These are phyloP conservation scores for Macrophya annulata DNA, from an alignment of 2,888 invertebrate species.

Conservation along the genomic window DNA sequence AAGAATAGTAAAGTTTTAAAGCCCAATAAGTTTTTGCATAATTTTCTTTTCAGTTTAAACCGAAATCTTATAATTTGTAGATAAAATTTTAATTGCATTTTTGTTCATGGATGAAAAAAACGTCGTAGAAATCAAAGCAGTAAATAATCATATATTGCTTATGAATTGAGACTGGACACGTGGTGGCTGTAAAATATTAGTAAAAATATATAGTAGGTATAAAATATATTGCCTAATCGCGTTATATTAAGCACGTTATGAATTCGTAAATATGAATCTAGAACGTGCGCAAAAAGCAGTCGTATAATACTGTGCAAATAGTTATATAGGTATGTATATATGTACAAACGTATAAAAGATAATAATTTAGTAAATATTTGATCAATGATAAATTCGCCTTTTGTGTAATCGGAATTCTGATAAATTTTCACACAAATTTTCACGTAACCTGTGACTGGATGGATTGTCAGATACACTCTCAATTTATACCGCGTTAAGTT, in stretches of 20 bases:
- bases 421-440: neutral
- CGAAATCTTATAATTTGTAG: neutral
- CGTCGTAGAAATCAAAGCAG: neutral
- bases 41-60: neutral
- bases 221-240: conserved; percentile 6
- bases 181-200: conserved; percentile 24
- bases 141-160: neutral
- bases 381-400: conserved; percentile 16
- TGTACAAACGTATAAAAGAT: conserved; percentile 28
- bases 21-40: neutral
- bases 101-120: neutral
- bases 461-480: neutral
- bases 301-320: conserved; percentile 20
- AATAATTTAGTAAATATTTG: conserved; percentile 12
- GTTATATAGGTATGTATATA: neutral
- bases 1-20: neutral
- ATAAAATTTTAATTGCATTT: neutral
- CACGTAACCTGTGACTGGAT: neutral
- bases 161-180: conserved; percentile 23
- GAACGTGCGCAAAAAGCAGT: conserved; percentile 25
- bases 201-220: neutral
- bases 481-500: neutral
- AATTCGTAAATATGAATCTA: neutral
- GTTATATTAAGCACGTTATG: conserved; percentile 16
- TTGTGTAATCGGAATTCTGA: neutral